Evolutionary conservation across 2,797 vertebrate species (phyloP).

Genomic region (Loris lydekkerianus): DNA sequence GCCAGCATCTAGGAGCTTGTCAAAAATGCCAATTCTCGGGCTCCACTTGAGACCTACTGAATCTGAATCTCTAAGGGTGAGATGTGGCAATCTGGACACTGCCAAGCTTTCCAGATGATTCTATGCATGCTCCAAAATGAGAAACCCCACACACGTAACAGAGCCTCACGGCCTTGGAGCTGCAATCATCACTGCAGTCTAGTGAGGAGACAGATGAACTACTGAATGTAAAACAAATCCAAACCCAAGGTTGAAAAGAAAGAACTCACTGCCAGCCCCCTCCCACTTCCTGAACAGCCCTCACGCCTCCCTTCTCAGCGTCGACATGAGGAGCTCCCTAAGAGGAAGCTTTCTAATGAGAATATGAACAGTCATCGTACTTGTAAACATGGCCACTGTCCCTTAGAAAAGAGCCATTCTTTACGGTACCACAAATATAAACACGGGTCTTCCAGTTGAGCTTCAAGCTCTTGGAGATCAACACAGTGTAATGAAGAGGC

Average conservation of each 20-base stretch:
- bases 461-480: background rate
- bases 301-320: background rate
- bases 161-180: background rate
- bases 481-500: accelerated
- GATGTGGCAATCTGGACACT: background rate
- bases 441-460: background rate
- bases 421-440: constrained; percentile 13
- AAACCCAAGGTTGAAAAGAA: constrained; percentile 43
- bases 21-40: constrained; percentile 11
- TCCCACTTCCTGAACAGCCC: background rate
- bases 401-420: background rate
- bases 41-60: background rate
- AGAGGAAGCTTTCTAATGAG: background rate
- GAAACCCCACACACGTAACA: background rate
- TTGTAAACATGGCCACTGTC: background rate
- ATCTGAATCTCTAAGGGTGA: background rate
- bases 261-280: background rate
- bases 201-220: constrained; percentile 27
- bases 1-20: background rate
- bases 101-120: constrained; percentile 28
- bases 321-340: background rate
- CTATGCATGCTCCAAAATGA: background rate
- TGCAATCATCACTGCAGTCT: background rate
- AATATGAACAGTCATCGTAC: background rate
- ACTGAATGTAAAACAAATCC: constrained; percentile 12